Base-by-base conservation (phyloP, 1,140 invertebrate species). In the Oncopodura yosiiana region DNA sequence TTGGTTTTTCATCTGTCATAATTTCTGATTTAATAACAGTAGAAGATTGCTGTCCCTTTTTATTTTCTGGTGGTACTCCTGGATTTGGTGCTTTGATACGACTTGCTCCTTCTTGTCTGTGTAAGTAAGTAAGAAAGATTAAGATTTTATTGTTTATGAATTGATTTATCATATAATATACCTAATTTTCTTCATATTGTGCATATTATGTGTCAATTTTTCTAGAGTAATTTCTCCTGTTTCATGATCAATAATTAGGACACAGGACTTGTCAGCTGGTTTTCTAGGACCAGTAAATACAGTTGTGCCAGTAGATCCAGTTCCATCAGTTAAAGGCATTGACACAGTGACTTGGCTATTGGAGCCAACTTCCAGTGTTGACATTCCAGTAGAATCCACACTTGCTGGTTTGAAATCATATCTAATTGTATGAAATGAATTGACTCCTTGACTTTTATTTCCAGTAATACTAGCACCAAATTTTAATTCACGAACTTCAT, bases 381-480 rank as follows among this genome's bases (percentile, higher is more conserved):
- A 89, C 72, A 86, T 83, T 74, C 94, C 88, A 55, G 81, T 86
- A 14, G 84, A 81, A 72, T 95, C 92, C 34, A 95, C 87, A 67
- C 90, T 94, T 2, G 92, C 92, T 66, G 93, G 92, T 71, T 95
- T 95, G 69, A 97, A 97, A 74, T 97, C 92, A 55, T 64, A 86
- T 90, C 88, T 83, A 23, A 90, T 75, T 12, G 86, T 87, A 68
- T 92, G 87, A 72, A 89, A 90, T 55, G 83, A 78, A 37, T 77
- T 77, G 49, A 76, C 74, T 69, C 78, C 83, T 1, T 42, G 34
- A 26, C 41, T 26, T n/a, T 53, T 57, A 1, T 34, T 41, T 21
- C 55, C 60, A 1, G 77, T 81, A 69, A 90, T 90, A 66, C 82
- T 87, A 49, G 82, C 74, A 21, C 87, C 87, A 45, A 92, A 73